phyloP scores from a whole-genome alignment of 2,888 invertebrate genomes.

The Mactromeris polynyma region DNA sequence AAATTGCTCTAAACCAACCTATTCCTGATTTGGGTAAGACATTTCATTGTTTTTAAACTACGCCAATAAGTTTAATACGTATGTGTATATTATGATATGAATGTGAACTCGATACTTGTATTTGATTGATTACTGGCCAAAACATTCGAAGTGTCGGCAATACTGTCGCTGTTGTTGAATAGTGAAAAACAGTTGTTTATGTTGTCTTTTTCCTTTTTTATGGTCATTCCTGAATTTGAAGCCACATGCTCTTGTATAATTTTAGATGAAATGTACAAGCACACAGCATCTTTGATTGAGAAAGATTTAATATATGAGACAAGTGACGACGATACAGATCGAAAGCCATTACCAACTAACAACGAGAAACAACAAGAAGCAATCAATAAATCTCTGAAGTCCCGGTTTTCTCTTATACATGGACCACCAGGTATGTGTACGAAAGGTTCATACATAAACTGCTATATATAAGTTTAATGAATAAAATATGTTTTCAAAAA shows the following conservation, averaged over 20 bases:
- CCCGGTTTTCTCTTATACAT: conserved; percentile 73
- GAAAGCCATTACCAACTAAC: conserved; percentile 27
- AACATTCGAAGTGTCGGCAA: no score
- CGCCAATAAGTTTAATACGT: neutral
- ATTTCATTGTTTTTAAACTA: neutral
- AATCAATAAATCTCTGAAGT: conserved; percentile 68
- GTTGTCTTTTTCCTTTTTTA: no score
- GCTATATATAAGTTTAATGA: no score
- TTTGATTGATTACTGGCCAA: no score
- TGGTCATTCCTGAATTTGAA: no score
- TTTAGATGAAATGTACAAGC: conserved; percentile 38
- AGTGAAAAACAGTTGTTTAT: no score
- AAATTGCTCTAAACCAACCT: conserved; percentile 51
- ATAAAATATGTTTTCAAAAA: no score
- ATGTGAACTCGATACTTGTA: no score
- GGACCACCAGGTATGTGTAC: conserved; percentile 75
- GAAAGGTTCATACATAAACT: neutral
- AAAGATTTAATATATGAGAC: conserved; percentile 40
- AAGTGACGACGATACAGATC: conserved; percentile 12
- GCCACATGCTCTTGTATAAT: neutral
- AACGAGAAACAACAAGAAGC: conserved; percentile 68
- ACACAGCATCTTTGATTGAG: conserved; percentile 27
- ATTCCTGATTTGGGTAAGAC: conserved; percentile 49
- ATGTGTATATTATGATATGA: neutral
- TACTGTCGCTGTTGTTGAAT: no score